A percentile compares a stretch with the other conserved stretches of the same genome.
Evolutionary conservation across 2,888 invertebrate species (phyloP).

Genomic region (Luperina testacea): DNA sequence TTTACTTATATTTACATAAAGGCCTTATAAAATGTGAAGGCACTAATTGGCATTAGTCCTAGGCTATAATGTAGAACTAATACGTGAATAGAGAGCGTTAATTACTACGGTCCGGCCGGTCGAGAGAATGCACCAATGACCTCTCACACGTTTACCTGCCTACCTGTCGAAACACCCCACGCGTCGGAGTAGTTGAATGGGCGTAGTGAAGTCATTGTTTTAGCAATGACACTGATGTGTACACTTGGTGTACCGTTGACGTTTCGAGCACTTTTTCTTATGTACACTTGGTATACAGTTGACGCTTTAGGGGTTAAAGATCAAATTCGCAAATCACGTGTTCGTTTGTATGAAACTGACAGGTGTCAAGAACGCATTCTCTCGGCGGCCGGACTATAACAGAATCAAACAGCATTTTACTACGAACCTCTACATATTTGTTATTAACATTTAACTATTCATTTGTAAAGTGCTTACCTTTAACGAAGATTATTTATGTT

Average conservation of each 20-base stretch:
- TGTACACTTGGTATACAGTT: too few relatives aligned
- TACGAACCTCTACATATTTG: neutral
- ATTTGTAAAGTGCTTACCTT: slow-evolving; percentile 15
- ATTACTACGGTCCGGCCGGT: neutral
- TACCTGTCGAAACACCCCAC: too few relatives aligned
- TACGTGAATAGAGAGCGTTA: slow-evolving; percentile 35
- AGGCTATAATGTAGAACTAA: slow-evolving; percentile 11
- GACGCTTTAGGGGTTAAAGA: neutral
- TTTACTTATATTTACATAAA: slow-evolving; percentile 32
- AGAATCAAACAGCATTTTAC: neutral
- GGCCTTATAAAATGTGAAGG: slow-evolving; percentile 51
- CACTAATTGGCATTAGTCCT: slow-evolving; percentile 43
- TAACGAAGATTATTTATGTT: neutral
- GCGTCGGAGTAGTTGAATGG: too few relatives aligned
- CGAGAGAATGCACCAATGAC: neutral
- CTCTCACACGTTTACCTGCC: too few relatives aligned
- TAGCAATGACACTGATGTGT: too few relatives aligned
- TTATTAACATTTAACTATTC: neutral
- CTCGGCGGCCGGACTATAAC: neutral
- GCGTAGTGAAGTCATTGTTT: too few relatives aligned
- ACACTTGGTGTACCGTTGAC: too few relatives aligned
- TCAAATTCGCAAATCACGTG: neutral
- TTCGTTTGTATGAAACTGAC: neutral
- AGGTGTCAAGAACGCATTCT: neutral
- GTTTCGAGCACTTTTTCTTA: too few relatives aligned